phyloP scores from a whole-genome alignment of 2,888 invertebrate genomes.

The Brachypalpus laphriformis region DNA sequence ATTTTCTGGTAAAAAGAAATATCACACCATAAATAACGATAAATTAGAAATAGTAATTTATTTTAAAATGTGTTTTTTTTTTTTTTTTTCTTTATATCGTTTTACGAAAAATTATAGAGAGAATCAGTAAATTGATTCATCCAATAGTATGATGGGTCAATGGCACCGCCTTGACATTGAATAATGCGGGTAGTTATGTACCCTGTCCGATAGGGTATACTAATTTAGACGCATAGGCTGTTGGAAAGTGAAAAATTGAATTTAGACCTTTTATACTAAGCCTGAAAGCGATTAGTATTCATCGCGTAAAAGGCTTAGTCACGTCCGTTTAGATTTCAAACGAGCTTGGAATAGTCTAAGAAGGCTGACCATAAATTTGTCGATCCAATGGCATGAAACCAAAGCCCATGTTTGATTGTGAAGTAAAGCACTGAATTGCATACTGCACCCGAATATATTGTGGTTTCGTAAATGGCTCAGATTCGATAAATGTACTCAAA shows the following conservation, averaged over 20 bases:
- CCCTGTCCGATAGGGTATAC: constrained; percentile 21
- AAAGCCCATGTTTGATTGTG: too few relatives aligned
- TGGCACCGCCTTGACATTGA: constrained; percentile 54
- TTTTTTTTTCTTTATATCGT: not conserved
- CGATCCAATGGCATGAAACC: too few relatives aligned
- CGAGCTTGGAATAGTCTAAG: too few relatives aligned
- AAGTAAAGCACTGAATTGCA: too few relatives aligned
- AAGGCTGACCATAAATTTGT: too few relatives aligned
- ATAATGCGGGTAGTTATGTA: constrained; percentile 41
- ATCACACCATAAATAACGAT: constrained; percentile 68
- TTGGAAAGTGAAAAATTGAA: not conserved
- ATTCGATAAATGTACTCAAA: too few relatives aligned
- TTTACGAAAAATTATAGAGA: not conserved
- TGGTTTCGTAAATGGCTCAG: too few relatives aligned
- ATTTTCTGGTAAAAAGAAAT: constrained; percentile 58
- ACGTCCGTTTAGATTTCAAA: not conserved
- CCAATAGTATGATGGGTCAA: constrained; percentile 42
- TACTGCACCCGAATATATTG: too few relatives aligned
- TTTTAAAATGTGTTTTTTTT: constrained; percentile 16
- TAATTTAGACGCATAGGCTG: constrained; percentile 14
- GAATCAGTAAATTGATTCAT: constrained; percentile 54
- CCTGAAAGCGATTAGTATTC: not conserved
- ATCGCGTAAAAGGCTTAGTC: not conserved
- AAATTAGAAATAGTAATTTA: constrained; percentile 58
- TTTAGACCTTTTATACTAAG: not conserved